These are phyloP conservation scores for Micoletzkya japonica DNA, from an alignment of 2,888 invertebrate species.

Conservation along the genomic window DNA sequence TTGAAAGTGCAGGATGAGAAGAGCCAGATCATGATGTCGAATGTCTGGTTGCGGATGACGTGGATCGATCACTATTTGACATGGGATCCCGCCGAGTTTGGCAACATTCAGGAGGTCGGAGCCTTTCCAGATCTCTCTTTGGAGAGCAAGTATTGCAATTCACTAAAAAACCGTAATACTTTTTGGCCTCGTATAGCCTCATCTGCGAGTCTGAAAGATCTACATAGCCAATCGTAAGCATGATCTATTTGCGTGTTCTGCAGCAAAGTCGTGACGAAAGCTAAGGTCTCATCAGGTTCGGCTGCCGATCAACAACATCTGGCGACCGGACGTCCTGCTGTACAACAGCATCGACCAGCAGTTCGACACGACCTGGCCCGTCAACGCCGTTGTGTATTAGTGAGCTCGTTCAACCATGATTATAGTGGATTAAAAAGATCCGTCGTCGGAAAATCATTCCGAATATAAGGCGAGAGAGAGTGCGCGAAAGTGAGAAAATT, in stretches of 20 bases:
- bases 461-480: too few species aligned
- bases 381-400: conserved; percentile 66
- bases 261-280: neutral
- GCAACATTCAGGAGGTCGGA: conserved; percentile 51
- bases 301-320: conserved; percentile 91
- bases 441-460: too few species aligned
- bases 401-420: conserved; percentile 29
- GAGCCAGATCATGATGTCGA: conserved; percentile 96
- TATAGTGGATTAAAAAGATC: too few species aligned
- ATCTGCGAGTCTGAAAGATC: neutral
- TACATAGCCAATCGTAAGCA: neutral
- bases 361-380: conserved; percentile 68
- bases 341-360: conserved; percentile 80
- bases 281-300: conserved; percentile 70
- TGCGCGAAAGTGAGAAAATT: too few species aligned
- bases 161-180: too few species aligned
- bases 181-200: neutral
- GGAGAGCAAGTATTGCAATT: too few species aligned
- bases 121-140: too few species aligned
- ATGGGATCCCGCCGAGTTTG: conserved; percentile 87
- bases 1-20: conserved; percentile 93
- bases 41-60: conserved; percentile 97
- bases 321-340: conserved; percentile 99
- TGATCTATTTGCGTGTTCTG: neutral
- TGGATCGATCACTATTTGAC: conserved; percentile 97